These are phyloP conservation scores for Camptogramma bilineatum DNA, from an alignment of 2,888 invertebrate genomes.

Conservation along the genomic window DNA sequence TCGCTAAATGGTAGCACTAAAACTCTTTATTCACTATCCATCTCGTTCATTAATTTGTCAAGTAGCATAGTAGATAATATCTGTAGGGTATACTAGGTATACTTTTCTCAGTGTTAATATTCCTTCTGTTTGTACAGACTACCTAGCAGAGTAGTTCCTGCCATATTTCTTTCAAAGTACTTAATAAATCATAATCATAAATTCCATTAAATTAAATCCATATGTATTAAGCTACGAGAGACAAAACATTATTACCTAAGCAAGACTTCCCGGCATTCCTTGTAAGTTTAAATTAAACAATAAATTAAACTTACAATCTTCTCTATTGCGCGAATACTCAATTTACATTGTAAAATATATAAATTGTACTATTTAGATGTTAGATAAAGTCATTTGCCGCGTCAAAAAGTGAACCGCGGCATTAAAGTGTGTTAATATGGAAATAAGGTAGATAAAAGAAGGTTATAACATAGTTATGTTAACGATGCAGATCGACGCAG, in stretches of 20 bases:
- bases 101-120: too few species aligned
- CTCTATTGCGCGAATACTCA: constrained; percentile 34
- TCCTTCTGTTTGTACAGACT: too few species aligned
- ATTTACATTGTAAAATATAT: constrained; percentile 47
- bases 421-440: constrained; percentile 70
- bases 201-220: constrained; percentile 1
- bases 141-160: too few species aligned
- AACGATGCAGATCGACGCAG: constrained; percentile 54
- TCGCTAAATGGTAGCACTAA: too few species aligned
- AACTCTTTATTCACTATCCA: too few species aligned
- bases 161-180: not conserved
- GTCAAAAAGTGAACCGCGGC: constrained; percentile 61
- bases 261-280: constrained; percentile 4
- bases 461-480: constrained; percentile 67
- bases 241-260: constrained; percentile 17
- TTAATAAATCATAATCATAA: not conserved
- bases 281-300: constrained; percentile 23
- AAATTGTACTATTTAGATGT: constrained; percentile 60
- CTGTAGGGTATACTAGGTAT: too few species aligned
- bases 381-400: constrained; percentile 68
- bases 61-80: too few species aligned
- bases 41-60: too few species aligned
- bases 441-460: constrained; percentile 71
- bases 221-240: constrained; percentile 7
- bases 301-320: constrained; percentile 27